A percentile compares a stretch with the other conserved stretches of the same genome.
These are phyloP conservation scores for Tachysurus fulvidraco DNA, from an alignment of 2,113 vertebrate species.

Conservation along the genomic window DNA sequence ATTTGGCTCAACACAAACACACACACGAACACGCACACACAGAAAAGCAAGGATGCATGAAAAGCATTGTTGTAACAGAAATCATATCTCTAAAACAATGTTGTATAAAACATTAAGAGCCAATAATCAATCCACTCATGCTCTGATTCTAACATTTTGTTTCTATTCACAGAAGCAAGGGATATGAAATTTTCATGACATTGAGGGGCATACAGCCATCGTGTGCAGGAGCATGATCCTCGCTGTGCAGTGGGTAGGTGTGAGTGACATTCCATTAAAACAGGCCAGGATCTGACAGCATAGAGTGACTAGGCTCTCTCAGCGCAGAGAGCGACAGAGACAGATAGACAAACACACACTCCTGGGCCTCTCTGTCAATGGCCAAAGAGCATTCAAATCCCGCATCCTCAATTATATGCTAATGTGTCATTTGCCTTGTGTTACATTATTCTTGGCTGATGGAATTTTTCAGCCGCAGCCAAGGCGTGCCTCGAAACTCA, in stretches of 20 bases:
- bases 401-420: constrained; percentile 59
- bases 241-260: background rate
- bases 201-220: background rate
- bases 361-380: constrained; percentile 36
- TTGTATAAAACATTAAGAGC: background rate
- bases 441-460: constrained; percentile 59
- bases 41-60: background rate
- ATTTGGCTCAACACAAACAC: background rate
- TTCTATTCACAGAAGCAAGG: background rate
- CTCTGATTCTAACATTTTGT: background rate
- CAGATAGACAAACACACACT: constrained; percentile 35
- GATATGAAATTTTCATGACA: constrained; percentile 5
- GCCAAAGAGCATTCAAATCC: constrained; percentile 55
- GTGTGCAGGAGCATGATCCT: constrained; percentile 27
- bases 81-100: background rate
- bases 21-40: background rate
- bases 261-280: constrained; percentile 54
- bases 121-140: background rate
- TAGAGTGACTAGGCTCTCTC: constrained; percentile 39
- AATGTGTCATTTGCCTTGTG: constrained; percentile 60
- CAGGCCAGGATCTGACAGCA: constrained; percentile 29
- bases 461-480: constrained; percentile 59
- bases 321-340: constrained; percentile 25
- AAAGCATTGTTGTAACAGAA: background rate
- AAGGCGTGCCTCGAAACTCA: constrained; percentile 58